Base-by-base conservation (phyloP, 2,113 vertebrate species). In the Synodontis membranacea region DNA sequence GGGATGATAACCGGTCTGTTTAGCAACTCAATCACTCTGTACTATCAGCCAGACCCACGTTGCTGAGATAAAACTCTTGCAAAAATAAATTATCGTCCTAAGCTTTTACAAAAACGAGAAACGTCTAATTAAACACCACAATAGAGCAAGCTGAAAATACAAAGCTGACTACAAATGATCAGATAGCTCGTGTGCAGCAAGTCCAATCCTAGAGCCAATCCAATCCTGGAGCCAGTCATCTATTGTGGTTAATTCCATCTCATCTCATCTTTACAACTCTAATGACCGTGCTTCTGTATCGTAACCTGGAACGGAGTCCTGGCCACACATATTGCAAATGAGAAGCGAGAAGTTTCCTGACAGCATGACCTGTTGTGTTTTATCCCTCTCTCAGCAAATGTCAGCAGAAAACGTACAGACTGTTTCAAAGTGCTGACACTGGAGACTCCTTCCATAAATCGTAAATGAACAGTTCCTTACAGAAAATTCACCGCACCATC, bases 1-100 rank as follows among this genome's bases (percentile, higher is more conserved):
- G 25, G 11, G 48, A 81, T 46, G 74, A 58, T 74, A 76, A 42
- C 80, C 70, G 68, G 42, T 80, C 34, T 84, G 37, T 68, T 87
- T 80, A 86, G 75, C 19, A 78, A 42, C 10, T 83, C 62, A 70
- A 84, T 46, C 39, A 72, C 70, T 85, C 62, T 70, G 75, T 56
- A 81, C 42, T 46, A 80, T 64, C 85, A 89, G 84, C 52, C 81
- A 82, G 66, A 80, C 60, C n/a, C 5, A 34, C 10, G 9, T 48
- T 6, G 56, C 75, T n/a, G 31, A 52, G 62, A 54, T 75, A 60
- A 76, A 60, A 54, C 83, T 46, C n/a, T 68, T 54, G 15, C 48
- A 44, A 48, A 54, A 66, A 86, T 80, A 56, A 68, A 80, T 48
- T 54, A n/a, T 70, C 52, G 21, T 68, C 28, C 52, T 80, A 66